A percentile compares a stretch with the other conserved stretches of the same genome.
Conservation (phyloP, 37 sponge, comb jelly and placozoan species). For the Ianthella basta region DNA sequence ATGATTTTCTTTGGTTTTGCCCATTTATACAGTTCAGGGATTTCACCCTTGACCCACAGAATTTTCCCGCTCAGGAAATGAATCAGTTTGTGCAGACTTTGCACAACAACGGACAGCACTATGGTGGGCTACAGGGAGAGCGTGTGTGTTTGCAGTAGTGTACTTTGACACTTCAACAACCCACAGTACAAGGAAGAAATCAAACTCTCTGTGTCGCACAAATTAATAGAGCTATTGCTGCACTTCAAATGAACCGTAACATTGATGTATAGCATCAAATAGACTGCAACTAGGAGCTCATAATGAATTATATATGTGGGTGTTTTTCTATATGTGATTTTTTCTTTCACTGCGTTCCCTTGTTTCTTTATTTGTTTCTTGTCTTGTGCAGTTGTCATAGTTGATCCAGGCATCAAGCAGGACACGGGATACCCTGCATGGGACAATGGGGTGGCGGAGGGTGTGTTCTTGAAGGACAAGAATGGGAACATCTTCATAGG, state of each 20-base stretch:
- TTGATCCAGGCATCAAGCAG: slow-evolving; percentile 59
- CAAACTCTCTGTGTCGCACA: too few species aligned
- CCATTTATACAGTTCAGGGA: slow-evolving; percentile 65
- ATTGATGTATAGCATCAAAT: too few species aligned
- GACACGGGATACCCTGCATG: slow-evolving; percentile 36
- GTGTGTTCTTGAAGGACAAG: slow-evolving; percentile 50
- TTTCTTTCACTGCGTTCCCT: too few species aligned
- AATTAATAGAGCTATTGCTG: too few species aligned
- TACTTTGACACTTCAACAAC: too few species aligned
- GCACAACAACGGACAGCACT: slow-evolving; percentile 77
- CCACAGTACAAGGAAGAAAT: too few species aligned
- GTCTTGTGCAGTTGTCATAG: slow-evolving; percentile 50
- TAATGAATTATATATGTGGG: too few species aligned
- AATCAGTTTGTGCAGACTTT: slow-evolving; percentile 57
- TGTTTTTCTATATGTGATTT: too few species aligned
- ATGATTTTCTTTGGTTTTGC: slow-evolving; percentile 4
- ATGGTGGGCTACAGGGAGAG: slow-evolving; percentile 47
- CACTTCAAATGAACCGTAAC: too few species aligned
- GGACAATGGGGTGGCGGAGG: slow-evolving; percentile 42
- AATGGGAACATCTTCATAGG: slow-evolving; percentile 57
- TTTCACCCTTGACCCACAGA: slow-evolving; percentile 79
- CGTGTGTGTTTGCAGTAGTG: neutral
- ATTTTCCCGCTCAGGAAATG: slow-evolving; percentile 69
- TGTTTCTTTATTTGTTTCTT: too few species aligned
- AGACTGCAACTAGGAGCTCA: too few species aligned